A percentile compares a stretch with the other conserved stretches of the same genome.
Conservation (phyloP, 2,797 vertebrate genomes). For the Artibeus jamaicensis region DNA sequence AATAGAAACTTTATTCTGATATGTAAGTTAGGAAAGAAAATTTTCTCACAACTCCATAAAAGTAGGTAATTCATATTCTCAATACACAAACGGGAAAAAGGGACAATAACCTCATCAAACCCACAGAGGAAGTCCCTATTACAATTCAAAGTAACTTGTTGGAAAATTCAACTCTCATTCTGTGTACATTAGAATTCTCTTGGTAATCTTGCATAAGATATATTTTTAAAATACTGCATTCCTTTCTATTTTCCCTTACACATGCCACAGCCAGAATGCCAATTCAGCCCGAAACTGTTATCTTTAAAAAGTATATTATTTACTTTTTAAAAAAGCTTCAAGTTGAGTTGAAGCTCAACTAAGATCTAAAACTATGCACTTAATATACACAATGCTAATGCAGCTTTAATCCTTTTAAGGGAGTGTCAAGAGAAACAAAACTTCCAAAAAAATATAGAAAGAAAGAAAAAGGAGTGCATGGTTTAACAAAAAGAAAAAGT, state of each 20-base stretch:
- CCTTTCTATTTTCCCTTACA: background rate
- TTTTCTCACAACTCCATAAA: background rate
- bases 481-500: background rate
- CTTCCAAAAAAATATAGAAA: background rate
- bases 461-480: background rate
- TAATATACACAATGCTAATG: background rate
- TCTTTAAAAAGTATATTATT: constrained; percentile 6
- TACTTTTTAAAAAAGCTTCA: background rate
- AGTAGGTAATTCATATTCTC: background rate
- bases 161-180: background rate
- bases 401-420: background rate
- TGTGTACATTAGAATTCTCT: background rate
- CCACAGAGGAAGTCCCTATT: background rate
- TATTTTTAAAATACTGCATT: background rate
- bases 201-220: background rate
- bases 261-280: background rate
- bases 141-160: background rate
- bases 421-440: background rate
- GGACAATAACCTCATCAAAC: background rate
- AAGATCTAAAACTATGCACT: background rate
- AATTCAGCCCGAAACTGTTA: background rate
- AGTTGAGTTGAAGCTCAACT: constrained; percentile 35
- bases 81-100: background rate
- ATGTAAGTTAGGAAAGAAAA: background rate
- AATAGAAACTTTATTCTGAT: background rate